These are phyloP conservation scores for Tenualosa ilisha DNA, from an alignment of 2,797 vertebrate species.

Conservation along the genomic window DNA sequence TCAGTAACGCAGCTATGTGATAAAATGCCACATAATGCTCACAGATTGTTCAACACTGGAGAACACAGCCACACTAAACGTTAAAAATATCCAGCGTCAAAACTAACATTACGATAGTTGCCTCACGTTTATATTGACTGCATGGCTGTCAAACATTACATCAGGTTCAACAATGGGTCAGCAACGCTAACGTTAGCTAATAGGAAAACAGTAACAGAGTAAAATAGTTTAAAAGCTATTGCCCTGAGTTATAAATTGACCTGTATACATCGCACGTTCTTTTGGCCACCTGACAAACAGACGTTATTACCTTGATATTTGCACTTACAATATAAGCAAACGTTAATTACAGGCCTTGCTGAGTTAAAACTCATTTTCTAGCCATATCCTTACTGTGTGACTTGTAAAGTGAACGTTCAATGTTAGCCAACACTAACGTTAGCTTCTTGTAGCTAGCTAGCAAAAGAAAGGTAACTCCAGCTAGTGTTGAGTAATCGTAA, in stretches of 20 bases:
- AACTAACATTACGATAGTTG: neutral
- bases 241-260: neutral
- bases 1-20: neutral
- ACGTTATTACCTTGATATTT: neutral
- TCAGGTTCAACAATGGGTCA: constrained; percentile 20
- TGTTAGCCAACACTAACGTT: constrained; percentile 6
- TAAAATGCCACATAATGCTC: neutral
- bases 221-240: neutral
- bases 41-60: neutral
- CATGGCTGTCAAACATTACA: neutral
- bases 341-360: neutral
- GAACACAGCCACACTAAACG: neutral
- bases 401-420: neutral
- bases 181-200: neutral
- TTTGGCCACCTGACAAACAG: neutral
- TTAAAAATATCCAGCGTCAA: neutral
- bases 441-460: constrained; percentile 12
- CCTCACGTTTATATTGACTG: neutral
- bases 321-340: neutral
- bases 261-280: neutral
- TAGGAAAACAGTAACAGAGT: neutral
- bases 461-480: neutral
- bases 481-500: neutral
- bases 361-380: neutral
- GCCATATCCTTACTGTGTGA: neutral